These are phyloP conservation scores for Psettodes erumei DNA, from an alignment of 2,113 vertebrate genomes.

Conservation along the genomic window DNA sequence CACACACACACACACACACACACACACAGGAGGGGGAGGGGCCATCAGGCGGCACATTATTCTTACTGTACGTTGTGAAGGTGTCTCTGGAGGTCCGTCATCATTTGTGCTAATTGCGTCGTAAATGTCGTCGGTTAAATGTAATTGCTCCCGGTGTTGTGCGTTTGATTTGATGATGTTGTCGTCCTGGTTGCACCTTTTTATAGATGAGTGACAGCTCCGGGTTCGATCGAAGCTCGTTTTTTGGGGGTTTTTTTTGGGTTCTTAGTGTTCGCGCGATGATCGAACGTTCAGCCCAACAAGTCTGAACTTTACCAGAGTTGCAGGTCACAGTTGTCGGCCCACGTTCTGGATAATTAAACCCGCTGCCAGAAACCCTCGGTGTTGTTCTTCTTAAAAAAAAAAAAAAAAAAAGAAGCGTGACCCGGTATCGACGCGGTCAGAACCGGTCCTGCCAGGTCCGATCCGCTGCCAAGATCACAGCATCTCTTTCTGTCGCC, in stretches of 20 bases:
- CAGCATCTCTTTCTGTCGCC: not conserved
- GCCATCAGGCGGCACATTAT: too few relatives aligned
- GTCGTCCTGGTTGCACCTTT: not conserved
- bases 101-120: constrained; percentile 2
- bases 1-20: too few relatives aligned
- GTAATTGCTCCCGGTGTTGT: not conserved
- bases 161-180: not conserved
- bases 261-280: too few relatives aligned
- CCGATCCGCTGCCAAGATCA: not conserved
- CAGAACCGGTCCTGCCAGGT: constrained; percentile 1
- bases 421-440: constrained; percentile 9
- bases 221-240: too few relatives aligned
- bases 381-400: not conserved
- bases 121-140: not conserved
- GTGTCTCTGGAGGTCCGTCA: not conserved
- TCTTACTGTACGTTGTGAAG: not conserved
- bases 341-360: not conserved
- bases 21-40: too few relatives aligned
- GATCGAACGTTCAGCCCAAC: not conserved
- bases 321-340: not conserved
- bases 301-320: not conserved
- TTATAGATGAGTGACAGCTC: too few relatives aligned
- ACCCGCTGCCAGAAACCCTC: not conserved
- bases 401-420: too few relatives aligned
- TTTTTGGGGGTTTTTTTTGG: too few relatives aligned